phyloP scores from a whole-genome alignment of 2,888 invertebrate species.

The Fragum sueziense region DNA sequence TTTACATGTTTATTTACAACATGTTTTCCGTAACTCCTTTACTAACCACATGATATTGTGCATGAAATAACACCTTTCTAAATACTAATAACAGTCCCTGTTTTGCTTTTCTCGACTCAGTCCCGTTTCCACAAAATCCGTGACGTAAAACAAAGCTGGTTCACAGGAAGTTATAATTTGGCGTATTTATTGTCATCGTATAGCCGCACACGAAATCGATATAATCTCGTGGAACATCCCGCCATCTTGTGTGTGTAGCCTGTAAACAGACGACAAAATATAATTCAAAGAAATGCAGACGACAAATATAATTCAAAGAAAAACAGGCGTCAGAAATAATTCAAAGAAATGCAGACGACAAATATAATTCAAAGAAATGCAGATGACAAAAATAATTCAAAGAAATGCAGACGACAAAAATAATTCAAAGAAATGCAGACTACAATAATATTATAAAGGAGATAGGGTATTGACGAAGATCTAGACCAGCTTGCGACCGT shows the following conservation, averaged over 20 bases:
- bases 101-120: too few relatives aligned
- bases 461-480: too few relatives aligned
- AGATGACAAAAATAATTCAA: neutral
- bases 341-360: constrained; percentile 6
- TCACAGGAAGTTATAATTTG: constrained; percentile 5
- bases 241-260: neutral
- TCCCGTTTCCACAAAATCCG: too few relatives aligned
- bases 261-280: neutral
- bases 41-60: too few relatives aligned
- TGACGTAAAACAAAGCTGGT: constrained; percentile 4
- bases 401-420: constrained; percentile 5
- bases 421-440: neutral
- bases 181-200: neutral
- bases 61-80: too few relatives aligned
- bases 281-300: too few relatives aligned
- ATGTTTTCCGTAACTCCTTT: too few relatives aligned
- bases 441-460: too few relatives aligned
- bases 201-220: neutral
- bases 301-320: neutral
- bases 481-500: too few relatives aligned
- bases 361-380: neutral
- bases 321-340: neutral
- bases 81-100: too few relatives aligned
- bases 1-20: too few relatives aligned
- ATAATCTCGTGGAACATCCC: neutral